Evolutionary conservation across 2,113 vertebrate species (phyloP), one percentile per base, ranked within the genome.

Genomic region (Pterophyllum scalare): DNA sequence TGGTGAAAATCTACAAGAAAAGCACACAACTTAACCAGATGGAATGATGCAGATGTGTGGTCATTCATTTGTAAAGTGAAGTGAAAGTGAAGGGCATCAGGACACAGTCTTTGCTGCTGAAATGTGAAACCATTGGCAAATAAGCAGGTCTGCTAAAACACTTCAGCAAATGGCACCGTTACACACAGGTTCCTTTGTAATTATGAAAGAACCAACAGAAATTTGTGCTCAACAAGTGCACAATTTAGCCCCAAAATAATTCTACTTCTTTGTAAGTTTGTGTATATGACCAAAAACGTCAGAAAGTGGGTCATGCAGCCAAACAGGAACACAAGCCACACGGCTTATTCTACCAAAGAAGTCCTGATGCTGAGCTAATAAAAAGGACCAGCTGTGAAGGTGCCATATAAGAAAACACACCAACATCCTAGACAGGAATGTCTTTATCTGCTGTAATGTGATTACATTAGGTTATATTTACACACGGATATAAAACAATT

Each of bases 41-140:
- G 59, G 61, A 52, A 28, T 70, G 43, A 70, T 31, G 43, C 10
- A 0, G 43, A 72, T 56, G 65, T 28, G 9, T 20, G 38, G 60
- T 79, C 33, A 79, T 64, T 64, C 46, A 64, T 79, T 79, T 65
- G 49, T 56, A 65, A 79, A 52, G 46, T 64, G 22, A 33, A 26
- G 52, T 35, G n/a, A 72, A 72, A 52, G 43, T 31, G 43, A 59
- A 59, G 22, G 40, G 56, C 59, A 64, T 22, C 60, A 13, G 60
- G 60, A 38, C 38, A 15, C 43, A 46, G 14, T 10, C 12, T 15
- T 46, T 46, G 13, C 43, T 46, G 14, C 7, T 19, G 17, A 52
- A 52, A 17, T 7, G 49, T 19, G 49, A 52, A 52, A 19, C 13
- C 31, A 54, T 11, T 72, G 26, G 26, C 43, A 72, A 72, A 72